phyloP scores from a whole-genome alignment of 2,113 vertebrate species.

The Collichthys lucidus region DNA sequence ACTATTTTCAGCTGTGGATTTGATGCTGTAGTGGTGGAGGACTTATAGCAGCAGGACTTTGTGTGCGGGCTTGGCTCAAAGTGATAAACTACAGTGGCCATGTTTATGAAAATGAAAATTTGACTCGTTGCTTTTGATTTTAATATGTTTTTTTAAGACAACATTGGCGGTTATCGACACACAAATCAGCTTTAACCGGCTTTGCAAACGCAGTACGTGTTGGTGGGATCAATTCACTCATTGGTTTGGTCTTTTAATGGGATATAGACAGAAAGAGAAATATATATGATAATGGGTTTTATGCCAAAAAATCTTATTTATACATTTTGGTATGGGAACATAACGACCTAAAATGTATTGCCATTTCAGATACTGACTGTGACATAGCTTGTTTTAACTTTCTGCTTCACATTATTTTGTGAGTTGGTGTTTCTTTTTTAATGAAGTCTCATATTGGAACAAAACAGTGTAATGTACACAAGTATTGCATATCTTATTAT shows the following conservation, averaged over 20 bases:
- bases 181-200: not conserved
- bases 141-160: not conserved
- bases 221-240: not conserved
- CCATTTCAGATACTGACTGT: slow-evolving; percentile 26
- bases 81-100: not conserved
- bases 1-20: not conserved
- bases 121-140: not conserved
- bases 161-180: not conserved
- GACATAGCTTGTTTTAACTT: slow-evolving; percentile 53
- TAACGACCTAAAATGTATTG: slow-evolving; percentile 11
- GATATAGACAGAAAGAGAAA: not conserved
- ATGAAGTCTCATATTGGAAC: slow-evolving; percentile 10
- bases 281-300: slow-evolving; percentile 35
- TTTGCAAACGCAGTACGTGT: not conserved
- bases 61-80: not conserved
- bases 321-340: slow-evolving; percentile 17
- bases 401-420: slow-evolving; percentile 1
- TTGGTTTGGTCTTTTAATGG: not conserved
- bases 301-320: slow-evolving; percentile 65
- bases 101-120: not conserved
- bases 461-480: not conserved
- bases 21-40: not conserved
- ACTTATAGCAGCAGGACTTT: not conserved
- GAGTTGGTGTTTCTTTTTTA: slow-evolving; percentile 10
- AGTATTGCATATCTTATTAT: not conserved